Evolutionary conservation across 2,797 vertebrate genomes (phyloP).

Genomic region (Poecilia wingei): DNA sequence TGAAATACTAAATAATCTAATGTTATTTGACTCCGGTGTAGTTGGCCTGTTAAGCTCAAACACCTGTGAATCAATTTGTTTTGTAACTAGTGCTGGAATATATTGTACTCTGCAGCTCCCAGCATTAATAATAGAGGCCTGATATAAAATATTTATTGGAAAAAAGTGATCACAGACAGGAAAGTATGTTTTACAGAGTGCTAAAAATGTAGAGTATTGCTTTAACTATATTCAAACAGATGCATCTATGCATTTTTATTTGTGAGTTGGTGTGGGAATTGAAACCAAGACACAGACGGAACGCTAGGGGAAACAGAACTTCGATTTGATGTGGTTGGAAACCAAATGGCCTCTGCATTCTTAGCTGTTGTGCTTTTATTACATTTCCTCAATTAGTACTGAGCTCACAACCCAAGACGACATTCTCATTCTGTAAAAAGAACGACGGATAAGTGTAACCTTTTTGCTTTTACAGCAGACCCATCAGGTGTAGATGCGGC

Average conservation of each 20-base stretch:
- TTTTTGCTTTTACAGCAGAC: not conserved
- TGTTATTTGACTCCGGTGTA: conserved; percentile 6
- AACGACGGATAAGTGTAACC: not conserved
- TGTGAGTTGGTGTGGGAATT: conserved; percentile 8
- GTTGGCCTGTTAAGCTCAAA: conserved; percentile 1
- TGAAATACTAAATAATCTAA: conserved; percentile 22
- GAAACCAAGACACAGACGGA: conserved; percentile 29
- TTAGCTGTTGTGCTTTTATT: conserved; percentile 40
- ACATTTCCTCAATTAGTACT: conserved; percentile 28
- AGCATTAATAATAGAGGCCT: conserved; percentile 10
- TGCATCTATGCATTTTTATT: not conserved
- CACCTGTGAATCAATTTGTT: conserved; percentile 6
- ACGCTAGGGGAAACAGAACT: conserved; percentile 41
- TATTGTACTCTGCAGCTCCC: conserved; percentile 5
- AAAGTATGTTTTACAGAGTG: not conserved
- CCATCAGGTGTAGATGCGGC: not conserved
- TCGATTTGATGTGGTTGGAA: conserved; percentile 58
- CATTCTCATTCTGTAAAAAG: conserved; percentile 14
- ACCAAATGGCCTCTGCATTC: conserved; percentile 35
- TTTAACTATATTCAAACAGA: not conserved
- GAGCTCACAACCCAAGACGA: conserved; percentile 1
- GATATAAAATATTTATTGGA: conserved; percentile 5
- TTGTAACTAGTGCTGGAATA: not conserved
- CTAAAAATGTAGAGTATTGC: not conserved
- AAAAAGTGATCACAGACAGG: conserved; percentile 8